These are phyloP conservation scores for Bombyx mandarina DNA, from an alignment of 1,140 invertebrate species.

Conservation along the genomic window DNA sequence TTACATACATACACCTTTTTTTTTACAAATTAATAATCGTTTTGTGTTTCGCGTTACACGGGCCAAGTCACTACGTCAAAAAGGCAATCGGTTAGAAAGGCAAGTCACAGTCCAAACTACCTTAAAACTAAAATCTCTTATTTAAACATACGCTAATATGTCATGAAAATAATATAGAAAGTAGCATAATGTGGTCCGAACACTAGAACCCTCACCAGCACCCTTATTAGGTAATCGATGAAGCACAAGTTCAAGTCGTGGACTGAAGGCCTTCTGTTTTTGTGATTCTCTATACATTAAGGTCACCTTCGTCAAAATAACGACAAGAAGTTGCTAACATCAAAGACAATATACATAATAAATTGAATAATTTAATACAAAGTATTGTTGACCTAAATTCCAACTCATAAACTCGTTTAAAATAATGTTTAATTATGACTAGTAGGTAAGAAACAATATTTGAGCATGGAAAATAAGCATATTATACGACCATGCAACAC, in stretches of 20 bases:
- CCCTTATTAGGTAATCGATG: constrained; percentile 22
- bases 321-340: no score
- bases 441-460: constrained; percentile 63
- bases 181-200: constrained; percentile 35
- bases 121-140: constrained; percentile 23
- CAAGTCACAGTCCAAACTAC: constrained; percentile 48
- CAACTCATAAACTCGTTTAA: constrained; percentile 41
- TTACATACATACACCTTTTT: no score
- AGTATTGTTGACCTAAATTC: constrained; percentile 42
- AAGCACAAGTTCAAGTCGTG: no score
- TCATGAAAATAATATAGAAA: constrained; percentile 43
- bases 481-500: constrained; percentile 65
- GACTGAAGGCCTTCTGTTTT: no score
- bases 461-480: constrained; percentile 67
- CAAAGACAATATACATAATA: constrained; percentile 14
- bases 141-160: constrained; percentile 30
- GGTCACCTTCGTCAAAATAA: background rate
- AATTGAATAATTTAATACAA: constrained; percentile 57
- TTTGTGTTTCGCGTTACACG: constrained; percentile 10
- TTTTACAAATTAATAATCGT: constrained; percentile 9
- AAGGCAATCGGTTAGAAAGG: constrained; percentile 59
- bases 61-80: constrained; percentile 34
- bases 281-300: background rate
- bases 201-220: constrained; percentile 44
- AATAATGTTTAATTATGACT: constrained; percentile 66